Base-by-base conservation (phyloP, 2,113 vertebrate genomes). In the Poecilia latipinna region DNA sequence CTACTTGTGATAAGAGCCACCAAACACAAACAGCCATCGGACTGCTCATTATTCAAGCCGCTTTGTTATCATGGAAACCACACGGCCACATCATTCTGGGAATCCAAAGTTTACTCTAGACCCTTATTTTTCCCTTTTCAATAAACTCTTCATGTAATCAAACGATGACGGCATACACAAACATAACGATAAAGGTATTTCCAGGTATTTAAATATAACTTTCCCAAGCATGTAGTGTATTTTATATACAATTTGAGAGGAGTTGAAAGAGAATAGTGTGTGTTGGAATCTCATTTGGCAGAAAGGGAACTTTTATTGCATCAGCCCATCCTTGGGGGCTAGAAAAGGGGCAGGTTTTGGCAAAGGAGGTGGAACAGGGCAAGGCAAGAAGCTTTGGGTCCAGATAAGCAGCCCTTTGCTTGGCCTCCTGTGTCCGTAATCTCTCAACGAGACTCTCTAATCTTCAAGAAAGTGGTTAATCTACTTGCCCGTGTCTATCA, bases 381-480 rank as follows among this genome's bases (percentile, higher is more conserved):
- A 77, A 35, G 72, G 82, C 32, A 68, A 87, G 80, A 84, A 82
- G 78, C 82, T 84, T 87, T 75, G 72, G 71, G 72, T 84, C 68
- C 65, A 68, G 92, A 92, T 93, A 92, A 92, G 79, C 82, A 82
- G 75, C 81, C 75, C 66, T 82, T 72, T 39, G 75, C 72, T 61
- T 31, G 85, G 88, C 80, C 91, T 90, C 80, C 74, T 64, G 83
- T 86, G 60, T 75, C 28, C 12, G 66, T 92, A 88, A 90, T 91
- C 90, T 90, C 80, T 64, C 76, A 85, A 84, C 39, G 67, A 83
- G 85, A 75, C 84, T 78, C 54, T 84, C 74, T 92, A 89, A 93
- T 91, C 88, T 90, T 61, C 77, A 79, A 87, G 72, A 86, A 88
- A 91, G 83, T 88, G 82, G 69, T 87, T 91, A 87, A 90, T 91